A percentile compares a stretch with the other conserved stretches of the same genome.
phyloP scores from a whole-genome alignment of 2,888 invertebrate species.

The Sphinx pinastri region DNA sequence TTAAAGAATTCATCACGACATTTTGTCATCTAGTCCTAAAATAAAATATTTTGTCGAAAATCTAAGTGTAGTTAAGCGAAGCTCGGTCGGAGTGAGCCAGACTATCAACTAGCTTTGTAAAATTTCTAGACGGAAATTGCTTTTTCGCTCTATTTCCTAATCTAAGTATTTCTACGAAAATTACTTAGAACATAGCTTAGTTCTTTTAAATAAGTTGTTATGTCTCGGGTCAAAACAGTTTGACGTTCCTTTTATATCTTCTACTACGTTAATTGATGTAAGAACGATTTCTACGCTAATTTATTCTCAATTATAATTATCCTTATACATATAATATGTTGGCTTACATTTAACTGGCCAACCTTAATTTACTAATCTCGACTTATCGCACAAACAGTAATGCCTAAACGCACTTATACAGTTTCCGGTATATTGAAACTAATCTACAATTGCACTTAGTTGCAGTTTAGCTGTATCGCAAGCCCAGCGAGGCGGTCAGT shows the following conservation, averaged over 20 bases:
- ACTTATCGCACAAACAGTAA: too few species aligned
- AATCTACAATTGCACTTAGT: not conserved
- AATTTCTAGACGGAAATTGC: constrained; percentile 16
- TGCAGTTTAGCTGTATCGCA: not conserved
- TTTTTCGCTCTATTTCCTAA: constrained; percentile 11
- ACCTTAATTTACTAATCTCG: too few species aligned
- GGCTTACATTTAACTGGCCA: too few species aligned
- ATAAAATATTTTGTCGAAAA: too few species aligned
- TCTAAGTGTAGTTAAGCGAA: not conserved
- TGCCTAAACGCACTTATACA: too few species aligned
- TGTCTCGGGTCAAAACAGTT: not conserved
- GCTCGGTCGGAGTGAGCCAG: not conserved
- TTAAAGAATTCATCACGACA: too few species aligned
- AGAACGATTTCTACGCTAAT: too few species aligned
- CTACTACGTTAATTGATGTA: too few species aligned
- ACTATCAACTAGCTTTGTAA: not conserved
- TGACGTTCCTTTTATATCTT: too few species aligned
- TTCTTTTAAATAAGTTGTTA: not conserved
- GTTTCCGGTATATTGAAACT: not conserved
- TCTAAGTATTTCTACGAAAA: constrained; percentile 4
- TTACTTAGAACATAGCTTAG: not conserved
- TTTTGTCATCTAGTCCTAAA: too few species aligned
- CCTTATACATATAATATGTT: too few species aligned
- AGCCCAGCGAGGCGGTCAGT: not conserved
- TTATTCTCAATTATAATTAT: too few species aligned